Conservation (phyloP, 1,140 invertebrate genomes). For the Procambarus clarkii region DNA sequence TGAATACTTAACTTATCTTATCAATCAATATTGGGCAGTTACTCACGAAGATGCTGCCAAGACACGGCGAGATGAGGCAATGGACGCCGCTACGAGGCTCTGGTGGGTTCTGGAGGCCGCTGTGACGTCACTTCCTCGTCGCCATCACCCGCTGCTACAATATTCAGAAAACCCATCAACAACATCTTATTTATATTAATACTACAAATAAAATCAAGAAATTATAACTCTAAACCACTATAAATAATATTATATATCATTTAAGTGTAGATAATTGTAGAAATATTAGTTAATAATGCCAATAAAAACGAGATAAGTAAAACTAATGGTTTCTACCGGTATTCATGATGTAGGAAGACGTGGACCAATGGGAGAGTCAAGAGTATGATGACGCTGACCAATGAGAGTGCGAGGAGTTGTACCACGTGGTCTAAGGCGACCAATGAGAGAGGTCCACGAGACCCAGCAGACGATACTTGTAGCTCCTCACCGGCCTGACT, state of each 20-base stretch:
- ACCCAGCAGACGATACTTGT: slow-evolving; percentile 66
- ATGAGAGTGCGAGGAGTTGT: slow-evolving; percentile 49
- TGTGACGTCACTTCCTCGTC: background rate
- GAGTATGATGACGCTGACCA: slow-evolving; percentile 60
- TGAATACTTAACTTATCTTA: background rate
- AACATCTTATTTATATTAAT: background rate
- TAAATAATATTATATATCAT: background rate
- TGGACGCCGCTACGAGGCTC: background rate
- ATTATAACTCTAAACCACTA: background rate
- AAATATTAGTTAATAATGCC: background rate
- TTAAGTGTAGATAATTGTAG: background rate
- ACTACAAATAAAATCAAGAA: too few species aligned
- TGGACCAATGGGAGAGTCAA: slow-evolving; percentile 41
- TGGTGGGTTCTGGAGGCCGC: background rate
- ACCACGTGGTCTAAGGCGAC: slow-evolving; percentile 65
- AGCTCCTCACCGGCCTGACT: background rate
- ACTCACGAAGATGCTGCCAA: background rate
- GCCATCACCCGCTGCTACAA: too few species aligned
- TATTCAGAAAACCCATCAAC: background rate
- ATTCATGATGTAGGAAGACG: slow-evolving; percentile 15
- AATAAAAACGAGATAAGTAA: background rate
- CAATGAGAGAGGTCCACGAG: slow-evolving; percentile 67
- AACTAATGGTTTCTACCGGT: too few species aligned
- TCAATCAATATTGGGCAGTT: background rate
- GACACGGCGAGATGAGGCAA: background rate